These are phyloP conservation scores for Tenebrio molitor DNA, from an alignment of 1,140 invertebrate species.

Conservation along the genomic window DNA sequence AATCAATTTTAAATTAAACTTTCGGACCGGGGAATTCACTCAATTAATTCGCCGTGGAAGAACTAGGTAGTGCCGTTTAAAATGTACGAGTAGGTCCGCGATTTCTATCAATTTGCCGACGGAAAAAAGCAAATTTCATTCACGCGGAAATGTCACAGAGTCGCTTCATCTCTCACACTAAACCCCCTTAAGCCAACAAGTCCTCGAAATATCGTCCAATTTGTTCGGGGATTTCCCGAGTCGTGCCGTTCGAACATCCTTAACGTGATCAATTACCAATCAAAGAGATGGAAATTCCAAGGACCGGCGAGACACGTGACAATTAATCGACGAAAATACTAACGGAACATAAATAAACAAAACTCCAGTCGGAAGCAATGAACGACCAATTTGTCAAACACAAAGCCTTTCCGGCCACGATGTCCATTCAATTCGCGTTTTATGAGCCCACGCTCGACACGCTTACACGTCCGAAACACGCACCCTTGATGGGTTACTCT, in stretches of 20 bases:
- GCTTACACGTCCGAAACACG: neutral
- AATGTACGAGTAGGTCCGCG: too few relatives aligned
- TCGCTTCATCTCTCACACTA: conserved; percentile 18
- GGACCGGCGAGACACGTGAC: neutral
- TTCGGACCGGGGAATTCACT: neutral
- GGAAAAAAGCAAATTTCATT: neutral
- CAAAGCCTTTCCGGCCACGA: neutral
- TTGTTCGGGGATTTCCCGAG: conserved; percentile 11
- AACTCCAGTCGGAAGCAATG: neutral
- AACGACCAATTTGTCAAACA: neutral
- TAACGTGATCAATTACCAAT: conserved; percentile 21
- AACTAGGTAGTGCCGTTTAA: too few relatives aligned
- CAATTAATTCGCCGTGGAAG: too few relatives aligned
- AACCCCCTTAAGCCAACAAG: conserved; percentile 25
- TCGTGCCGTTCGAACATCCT: neutral
- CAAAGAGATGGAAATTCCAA: neutral
- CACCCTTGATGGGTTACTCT: neutral
- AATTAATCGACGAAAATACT: neutral
- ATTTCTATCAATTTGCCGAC: too few relatives aligned
- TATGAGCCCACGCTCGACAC: neutral
- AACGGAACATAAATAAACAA: neutral
- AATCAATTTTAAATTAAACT: conserved; percentile 21
- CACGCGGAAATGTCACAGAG: neutral
- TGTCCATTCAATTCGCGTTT: neutral
- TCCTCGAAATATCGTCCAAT: conserved; percentile 11